phyloP scores from a whole-genome alignment of 2,113 vertebrate species.

The Dasypus novemcinctus region DNA sequence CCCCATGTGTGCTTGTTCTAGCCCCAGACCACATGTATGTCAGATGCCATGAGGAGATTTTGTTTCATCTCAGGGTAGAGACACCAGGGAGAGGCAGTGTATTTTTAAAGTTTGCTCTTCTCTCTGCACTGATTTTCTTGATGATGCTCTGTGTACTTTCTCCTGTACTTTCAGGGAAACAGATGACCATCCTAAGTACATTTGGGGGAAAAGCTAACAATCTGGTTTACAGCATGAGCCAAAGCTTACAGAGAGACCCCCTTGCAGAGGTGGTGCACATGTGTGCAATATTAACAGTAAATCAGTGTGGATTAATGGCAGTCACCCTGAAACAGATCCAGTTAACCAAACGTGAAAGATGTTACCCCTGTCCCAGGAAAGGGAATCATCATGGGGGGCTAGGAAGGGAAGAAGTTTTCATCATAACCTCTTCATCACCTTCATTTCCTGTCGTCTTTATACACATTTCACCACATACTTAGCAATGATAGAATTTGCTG shows the following conservation, averaged over 20 bases:
- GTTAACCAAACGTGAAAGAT: not conserved
- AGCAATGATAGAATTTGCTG: not conserved
- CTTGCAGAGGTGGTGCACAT: not conserved
- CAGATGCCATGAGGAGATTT: not conserved
- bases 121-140: not conserved
- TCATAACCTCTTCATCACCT: not conserved
- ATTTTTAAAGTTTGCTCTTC: not conserved
- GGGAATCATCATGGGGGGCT: not conserved
- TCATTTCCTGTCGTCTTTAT: not conserved
- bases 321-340: not conserved
- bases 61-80: not conserved
- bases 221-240: not conserved
- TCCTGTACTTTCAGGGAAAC: not conserved
- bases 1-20: no score
- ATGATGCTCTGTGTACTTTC: not conserved
- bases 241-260: not conserved
- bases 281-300: no score
- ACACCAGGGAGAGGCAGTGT: rapidly evolving
- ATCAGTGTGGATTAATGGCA: rapidly evolving
- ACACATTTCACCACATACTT: not conserved
- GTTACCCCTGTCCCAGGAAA: not conserved
- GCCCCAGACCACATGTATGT: not conserved
- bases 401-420: not conserved
- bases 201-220: not conserved
- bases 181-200: not conserved